Percentiles rank a stretch among this genome's conserved stretches.
phyloP scores from a whole-genome alignment of 2,797 vertebrate species.

The Holocentrus rufus region DNA sequence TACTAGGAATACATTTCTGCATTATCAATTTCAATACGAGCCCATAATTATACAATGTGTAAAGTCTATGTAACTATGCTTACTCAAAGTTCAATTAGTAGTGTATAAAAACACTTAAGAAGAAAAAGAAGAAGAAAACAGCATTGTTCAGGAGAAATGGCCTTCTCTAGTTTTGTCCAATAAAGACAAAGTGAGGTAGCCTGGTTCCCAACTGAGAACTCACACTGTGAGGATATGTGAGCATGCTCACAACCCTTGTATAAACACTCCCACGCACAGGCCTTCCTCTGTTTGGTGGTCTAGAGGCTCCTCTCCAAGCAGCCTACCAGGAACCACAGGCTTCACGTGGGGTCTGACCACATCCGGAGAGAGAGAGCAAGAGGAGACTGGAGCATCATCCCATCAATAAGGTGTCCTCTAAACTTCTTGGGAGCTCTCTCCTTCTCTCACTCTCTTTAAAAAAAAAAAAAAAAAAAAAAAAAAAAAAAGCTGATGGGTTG shows the following conservation, averaged over 20 bases:
- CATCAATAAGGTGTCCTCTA: constrained; percentile 72
- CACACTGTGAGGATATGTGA: constrained; percentile 45
- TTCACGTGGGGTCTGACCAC: constrained; percentile 68
- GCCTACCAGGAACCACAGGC: constrained; percentile 45
- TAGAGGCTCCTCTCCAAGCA: constrained; percentile 41
- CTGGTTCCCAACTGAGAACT: constrained; percentile 31
- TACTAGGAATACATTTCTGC: constrained; percentile 14
- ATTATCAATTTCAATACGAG: constrained; percentile 7
- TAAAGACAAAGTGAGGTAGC: constrained; percentile 37
- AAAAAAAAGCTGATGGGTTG: constrained; percentile 69
- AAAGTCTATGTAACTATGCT: neutral
- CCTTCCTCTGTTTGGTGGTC: constrained; percentile 57
- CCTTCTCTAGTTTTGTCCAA: constrained; percentile 26
- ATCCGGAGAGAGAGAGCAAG: constrained; percentile 40
- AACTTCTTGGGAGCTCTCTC: constrained; percentile 70
- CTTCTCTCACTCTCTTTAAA: constrained; percentile 39
- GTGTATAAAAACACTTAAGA: neutral
- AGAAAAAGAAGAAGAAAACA: neutral
- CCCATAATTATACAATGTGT: neutral
- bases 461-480: constrained; percentile 30
- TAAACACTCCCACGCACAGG: constrained; percentile 61
- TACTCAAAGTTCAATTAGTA: neutral
- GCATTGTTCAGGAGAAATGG: constrained; percentile 7
- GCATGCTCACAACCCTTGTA: constrained; percentile 48
- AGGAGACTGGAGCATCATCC: constrained; percentile 52